Evolutionary conservation across 1,140 invertebrate species (phyloP).

Genomic region (Aphaenogaster rudis): DNA sequence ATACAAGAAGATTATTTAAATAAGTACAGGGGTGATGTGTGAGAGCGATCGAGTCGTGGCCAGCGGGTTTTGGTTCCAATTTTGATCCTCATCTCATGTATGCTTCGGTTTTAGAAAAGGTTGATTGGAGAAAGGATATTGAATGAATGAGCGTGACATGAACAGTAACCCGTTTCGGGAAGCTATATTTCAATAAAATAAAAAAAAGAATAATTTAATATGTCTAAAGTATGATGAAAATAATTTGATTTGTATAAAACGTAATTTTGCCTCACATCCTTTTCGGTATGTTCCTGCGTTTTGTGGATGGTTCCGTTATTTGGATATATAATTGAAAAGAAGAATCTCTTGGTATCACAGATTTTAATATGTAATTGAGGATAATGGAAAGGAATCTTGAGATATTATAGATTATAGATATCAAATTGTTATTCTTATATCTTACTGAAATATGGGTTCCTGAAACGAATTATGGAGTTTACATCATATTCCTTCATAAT

Average conservation of each 20-base stretch:
- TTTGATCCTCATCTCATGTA: background rate
- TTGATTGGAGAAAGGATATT: background rate
- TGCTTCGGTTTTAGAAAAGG: background rate
- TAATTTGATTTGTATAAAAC: background rate
- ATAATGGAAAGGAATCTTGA: background rate
- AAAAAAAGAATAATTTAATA: background rate
- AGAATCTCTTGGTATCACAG: background rate
- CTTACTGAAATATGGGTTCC: background rate
- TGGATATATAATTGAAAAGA: background rate
- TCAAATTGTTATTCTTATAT: background rate
- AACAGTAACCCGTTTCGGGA: background rate
- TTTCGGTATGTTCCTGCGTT: background rate
- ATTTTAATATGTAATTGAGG: background rate
- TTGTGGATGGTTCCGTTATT: background rate
- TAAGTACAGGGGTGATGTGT: background rate
- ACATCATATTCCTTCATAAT: background rate
- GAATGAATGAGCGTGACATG: background rate
- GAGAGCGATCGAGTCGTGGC: background rate
- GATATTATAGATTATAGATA: background rate
- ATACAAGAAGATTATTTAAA: constrained; percentile 6
- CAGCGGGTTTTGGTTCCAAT: background rate
- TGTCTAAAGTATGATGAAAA: background rate
- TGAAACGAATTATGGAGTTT: background rate
- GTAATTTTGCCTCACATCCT: background rate
- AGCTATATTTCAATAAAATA: background rate